Percentiles rank a stretch among this genome's conserved stretches.
These are phyloP conservation scores for Cossypha niveicapilla DNA, from an alignment of 2,797 vertebrate genomes.

Conservation along the genomic window DNA sequence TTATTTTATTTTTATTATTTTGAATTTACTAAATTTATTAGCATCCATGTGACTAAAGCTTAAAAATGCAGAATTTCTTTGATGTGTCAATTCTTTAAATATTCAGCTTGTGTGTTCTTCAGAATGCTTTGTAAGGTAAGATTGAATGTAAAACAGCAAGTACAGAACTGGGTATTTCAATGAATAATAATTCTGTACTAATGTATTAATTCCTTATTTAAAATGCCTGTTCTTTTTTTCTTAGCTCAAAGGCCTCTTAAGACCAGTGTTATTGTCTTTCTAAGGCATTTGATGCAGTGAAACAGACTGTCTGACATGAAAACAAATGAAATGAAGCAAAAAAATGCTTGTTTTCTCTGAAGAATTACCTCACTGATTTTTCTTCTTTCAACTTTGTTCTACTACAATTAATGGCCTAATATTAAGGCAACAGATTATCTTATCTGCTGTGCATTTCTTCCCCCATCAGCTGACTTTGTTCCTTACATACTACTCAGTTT, in stretches of 20 bases:
- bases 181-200: neutral
- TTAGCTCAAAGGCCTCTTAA: neutral
- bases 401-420: neutral
- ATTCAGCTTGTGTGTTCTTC: neutral
- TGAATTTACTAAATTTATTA: neutral
- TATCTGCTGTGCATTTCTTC: neutral
- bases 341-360: neutral
- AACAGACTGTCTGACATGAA: neutral
- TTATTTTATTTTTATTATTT: neutral
- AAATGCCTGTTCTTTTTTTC: neutral
- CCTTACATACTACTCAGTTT: rapidly evolving
- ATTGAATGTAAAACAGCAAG: neutral
- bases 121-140: neutral
- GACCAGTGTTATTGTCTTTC: neutral
- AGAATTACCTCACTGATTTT: neutral
- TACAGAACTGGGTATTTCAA: neutral
- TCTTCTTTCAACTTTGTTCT: neutral
- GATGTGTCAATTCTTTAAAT: neutral
- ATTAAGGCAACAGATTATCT: neutral
- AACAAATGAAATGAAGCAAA: neutral
- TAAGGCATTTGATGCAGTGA: neutral
- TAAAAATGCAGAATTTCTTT: neutral
- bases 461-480: neutral
- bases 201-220: neutral
- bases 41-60: neutral